Evolutionary conservation across 1,140 invertebrate genomes (phyloP).

Genomic region (Halesus radiatus): DNA sequence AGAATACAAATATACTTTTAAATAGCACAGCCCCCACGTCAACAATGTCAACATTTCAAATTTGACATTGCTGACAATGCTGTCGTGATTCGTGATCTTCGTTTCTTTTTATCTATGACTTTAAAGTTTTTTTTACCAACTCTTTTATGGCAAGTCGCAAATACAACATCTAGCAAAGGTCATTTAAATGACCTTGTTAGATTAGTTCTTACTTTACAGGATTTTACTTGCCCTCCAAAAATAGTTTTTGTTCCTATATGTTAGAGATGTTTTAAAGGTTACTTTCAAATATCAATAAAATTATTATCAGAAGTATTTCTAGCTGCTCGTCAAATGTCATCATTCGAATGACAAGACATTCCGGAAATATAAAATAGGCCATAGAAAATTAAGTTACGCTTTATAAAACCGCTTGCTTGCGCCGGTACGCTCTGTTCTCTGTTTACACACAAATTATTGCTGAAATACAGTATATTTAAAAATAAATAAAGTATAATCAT

Average conservation of each 20-base stretch:
- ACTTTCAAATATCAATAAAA: background rate
- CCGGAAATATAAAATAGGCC: conserved; percentile 5
- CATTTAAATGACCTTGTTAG: background rate
- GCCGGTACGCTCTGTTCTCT: conserved; percentile 1
- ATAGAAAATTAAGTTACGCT: conserved; percentile 21
- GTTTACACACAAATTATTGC: background rate
- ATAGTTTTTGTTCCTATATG: background rate
- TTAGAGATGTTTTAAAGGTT: background rate
- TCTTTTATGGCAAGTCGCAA: background rate
- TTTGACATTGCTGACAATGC: conserved; percentile 41
- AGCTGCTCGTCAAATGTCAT: conserved; percentile 12
- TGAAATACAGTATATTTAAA: conserved; percentile 4
- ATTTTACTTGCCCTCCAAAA: background rate
- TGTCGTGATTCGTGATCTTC: too few relatives aligned
- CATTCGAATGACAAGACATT: conserved; percentile 3
- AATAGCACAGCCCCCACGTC: conserved; percentile 35
- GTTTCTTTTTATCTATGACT: background rate
- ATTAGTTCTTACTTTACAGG: background rate
- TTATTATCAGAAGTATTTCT: background rate
- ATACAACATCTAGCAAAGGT: background rate
- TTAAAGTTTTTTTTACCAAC: background rate
- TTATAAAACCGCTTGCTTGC: background rate
- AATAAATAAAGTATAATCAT: conserved; percentile 12
- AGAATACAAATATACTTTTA: conserved; percentile 24
- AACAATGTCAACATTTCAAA: conserved; percentile 45